Percentiles rank a stretch among this genome's conserved stretches.
Conservation (phyloP, 2,888 invertebrate species). For the Melanophora roralis region DNA sequence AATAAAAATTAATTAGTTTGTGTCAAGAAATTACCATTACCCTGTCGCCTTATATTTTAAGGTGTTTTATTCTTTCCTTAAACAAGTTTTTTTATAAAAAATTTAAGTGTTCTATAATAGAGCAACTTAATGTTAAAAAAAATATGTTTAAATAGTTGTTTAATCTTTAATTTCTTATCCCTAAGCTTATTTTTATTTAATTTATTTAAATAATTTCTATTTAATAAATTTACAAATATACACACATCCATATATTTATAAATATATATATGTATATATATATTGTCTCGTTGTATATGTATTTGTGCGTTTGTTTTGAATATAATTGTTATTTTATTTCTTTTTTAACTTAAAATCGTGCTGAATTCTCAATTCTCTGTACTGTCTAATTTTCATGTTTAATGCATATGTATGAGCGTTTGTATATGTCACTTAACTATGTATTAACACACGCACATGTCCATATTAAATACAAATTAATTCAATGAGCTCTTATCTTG, state of each 20-base stretch:
- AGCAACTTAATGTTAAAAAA: too few relatives aligned
- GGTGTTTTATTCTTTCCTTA: too few relatives aligned
- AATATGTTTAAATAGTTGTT: too few relatives aligned
- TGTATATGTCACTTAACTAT: background rate
- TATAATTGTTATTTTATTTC: background rate
- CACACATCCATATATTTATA: background rate
- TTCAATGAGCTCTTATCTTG: constrained; percentile 48
- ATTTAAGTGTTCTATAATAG: too few relatives aligned
- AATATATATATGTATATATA: background rate
- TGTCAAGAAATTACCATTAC: too few relatives aligned
- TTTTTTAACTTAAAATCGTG: constrained; percentile 28
- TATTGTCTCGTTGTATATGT: too few relatives aligned
- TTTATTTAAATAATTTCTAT: too few relatives aligned
- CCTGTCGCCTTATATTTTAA: too few relatives aligned
- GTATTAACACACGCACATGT: background rate
- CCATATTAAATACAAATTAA: constrained; percentile 36
- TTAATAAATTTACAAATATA: background rate
- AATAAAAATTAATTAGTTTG: too few relatives aligned
- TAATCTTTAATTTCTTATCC: too few relatives aligned
- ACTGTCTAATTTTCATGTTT: constrained; percentile 15
- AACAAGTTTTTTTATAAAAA: too few relatives aligned
- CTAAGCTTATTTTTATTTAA: too few relatives aligned
- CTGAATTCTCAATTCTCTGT: constrained; percentile 31
- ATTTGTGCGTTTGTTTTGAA: background rate
- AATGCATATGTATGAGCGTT: background rate